phyloP scores from a whole-genome alignment of 2,797 vertebrate genomes.

The Leontocebus nigricollis region DNA sequence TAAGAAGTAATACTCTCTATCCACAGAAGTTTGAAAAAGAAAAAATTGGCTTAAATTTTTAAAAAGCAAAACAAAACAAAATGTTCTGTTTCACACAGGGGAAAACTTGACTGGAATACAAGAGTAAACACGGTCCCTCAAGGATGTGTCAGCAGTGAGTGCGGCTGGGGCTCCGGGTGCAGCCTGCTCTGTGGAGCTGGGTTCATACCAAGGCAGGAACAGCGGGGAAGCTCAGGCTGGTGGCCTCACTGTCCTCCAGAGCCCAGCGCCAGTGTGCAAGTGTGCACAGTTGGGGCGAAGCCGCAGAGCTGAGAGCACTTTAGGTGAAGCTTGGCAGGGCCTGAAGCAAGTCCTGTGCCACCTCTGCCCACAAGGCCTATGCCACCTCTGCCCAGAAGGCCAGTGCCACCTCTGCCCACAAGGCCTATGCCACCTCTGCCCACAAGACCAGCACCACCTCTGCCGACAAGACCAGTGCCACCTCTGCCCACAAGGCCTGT shows the following conservation, averaged over 20 bases:
- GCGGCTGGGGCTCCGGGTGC: neutral
- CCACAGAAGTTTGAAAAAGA: neutral
- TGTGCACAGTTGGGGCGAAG: neutral
- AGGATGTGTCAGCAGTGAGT: accelerated
- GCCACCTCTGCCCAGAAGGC: no score
- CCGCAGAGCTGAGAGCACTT: neutral
- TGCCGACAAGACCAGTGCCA: no score
- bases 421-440: no score
- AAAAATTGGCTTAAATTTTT: conserved; percentile 24
- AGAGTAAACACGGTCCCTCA: neutral
- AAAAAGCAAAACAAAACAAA: neutral
- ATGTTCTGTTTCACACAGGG: neutral
- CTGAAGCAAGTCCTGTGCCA: no score
- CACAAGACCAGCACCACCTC: accelerated
- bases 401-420: no score
- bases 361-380: accelerated
- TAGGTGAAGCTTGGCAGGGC: neutral
- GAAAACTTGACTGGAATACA: neutral
- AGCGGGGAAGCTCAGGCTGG: neutral
- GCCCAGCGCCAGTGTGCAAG: neutral
- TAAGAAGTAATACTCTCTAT: neutral
- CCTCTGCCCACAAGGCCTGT: accelerated
- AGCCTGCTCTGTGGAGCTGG: accelerated
- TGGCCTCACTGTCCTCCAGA: neutral
- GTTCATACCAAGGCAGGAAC: neutral